These are phyloP conservation scores for Cranoglanis bouderius DNA, from an alignment of 2,113 vertebrate species.

Conservation along the genomic window DNA sequence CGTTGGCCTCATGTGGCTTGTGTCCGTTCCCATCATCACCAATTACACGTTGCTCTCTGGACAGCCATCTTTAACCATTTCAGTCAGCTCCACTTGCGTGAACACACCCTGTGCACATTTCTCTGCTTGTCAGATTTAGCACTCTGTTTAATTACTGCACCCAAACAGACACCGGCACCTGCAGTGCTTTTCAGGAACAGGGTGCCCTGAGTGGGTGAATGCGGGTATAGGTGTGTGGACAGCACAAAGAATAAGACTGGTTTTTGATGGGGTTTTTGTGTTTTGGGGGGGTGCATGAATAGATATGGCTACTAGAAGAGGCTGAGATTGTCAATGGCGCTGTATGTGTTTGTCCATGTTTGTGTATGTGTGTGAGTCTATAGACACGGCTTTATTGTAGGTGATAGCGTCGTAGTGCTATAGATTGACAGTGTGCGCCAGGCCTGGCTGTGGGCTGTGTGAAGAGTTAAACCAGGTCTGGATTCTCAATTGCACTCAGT, in stretches of 20 bases:
- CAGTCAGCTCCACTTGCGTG: constrained; percentile 58
- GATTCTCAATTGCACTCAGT: constrained; percentile 59
- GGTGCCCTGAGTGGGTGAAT: constrained; percentile 17
- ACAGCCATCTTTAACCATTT: constrained; percentile 45
- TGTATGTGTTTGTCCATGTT: constrained; percentile 5
- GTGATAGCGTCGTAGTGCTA: constrained; percentile 17
- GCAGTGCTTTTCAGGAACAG: constrained; percentile 41
- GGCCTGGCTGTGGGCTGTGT: constrained; percentile 49
- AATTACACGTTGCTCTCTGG: constrained; percentile 49
- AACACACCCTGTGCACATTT: constrained; percentile 64
- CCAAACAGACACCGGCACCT: constrained; percentile 23
- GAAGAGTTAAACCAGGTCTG: constrained; percentile 55
- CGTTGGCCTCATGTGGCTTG: constrained; percentile 76
- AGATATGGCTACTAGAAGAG: not conserved
- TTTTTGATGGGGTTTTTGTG: constrained; percentile 20
- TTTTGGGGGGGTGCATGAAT: constrained; percentile 8
- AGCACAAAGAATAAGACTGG: not conserved
- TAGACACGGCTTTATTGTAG: constrained; percentile 8
- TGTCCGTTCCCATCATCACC: constrained; percentile 77
- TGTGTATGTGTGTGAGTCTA: constrained; percentile 5
- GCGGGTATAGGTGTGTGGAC: not conserved
- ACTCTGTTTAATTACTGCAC: constrained; percentile 50
- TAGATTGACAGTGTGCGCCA: constrained; percentile 55
- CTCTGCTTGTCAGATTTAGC: constrained; percentile 62
- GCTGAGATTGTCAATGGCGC: not conserved